Percentiles rank a stretch among this genome's conserved stretches.
These are phyloP conservation scores for Otolemur crassicaudatus DNA, from an alignment of 2,797 vertebrate genomes.

Conservation along the genomic window DNA sequence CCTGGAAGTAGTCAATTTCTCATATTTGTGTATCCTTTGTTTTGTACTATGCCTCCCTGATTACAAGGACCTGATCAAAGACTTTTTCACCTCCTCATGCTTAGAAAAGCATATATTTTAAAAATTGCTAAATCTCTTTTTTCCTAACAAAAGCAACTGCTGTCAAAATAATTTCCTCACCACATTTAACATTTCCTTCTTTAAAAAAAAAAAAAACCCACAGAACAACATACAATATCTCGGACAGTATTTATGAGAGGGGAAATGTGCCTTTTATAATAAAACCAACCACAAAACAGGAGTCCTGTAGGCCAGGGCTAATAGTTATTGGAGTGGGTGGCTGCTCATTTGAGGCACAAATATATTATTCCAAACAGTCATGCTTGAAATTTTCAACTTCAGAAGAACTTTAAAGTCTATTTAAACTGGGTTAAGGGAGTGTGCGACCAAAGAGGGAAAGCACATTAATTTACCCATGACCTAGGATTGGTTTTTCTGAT, in stretches of 20 bases:
- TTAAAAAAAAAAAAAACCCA: not conserved
- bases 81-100: constrained; percentile 6
- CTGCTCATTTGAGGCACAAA: not conserved
- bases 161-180: constrained; percentile 49
- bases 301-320: not conserved
- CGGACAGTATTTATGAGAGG: not conserved
- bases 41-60: constrained; percentile 62
- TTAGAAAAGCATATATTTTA: constrained; percentile 57
- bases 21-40: constrained; percentile 42
- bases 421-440: constrained; percentile 35
- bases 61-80: constrained; percentile 65
- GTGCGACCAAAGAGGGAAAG: constrained; percentile 5
- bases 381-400: constrained; percentile 42
- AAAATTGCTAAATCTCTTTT: constrained; percentile 41
- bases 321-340: not conserved
- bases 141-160: constrained; percentile 42
- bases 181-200: constrained; percentile 30
- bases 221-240: not conserved
- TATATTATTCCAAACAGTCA: constrained; percentile 49
- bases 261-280: not conserved
- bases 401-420: constrained; percentile 21
- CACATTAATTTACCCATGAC: constrained; percentile 23
- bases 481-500: constrained; percentile 58
- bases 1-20: constrained; percentile 65
- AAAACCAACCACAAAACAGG: constrained; percentile 28